Evolutionary conservation across 2,888 invertebrate genomes (phyloP).

Genomic region (Adelognathus sp.): DNA sequence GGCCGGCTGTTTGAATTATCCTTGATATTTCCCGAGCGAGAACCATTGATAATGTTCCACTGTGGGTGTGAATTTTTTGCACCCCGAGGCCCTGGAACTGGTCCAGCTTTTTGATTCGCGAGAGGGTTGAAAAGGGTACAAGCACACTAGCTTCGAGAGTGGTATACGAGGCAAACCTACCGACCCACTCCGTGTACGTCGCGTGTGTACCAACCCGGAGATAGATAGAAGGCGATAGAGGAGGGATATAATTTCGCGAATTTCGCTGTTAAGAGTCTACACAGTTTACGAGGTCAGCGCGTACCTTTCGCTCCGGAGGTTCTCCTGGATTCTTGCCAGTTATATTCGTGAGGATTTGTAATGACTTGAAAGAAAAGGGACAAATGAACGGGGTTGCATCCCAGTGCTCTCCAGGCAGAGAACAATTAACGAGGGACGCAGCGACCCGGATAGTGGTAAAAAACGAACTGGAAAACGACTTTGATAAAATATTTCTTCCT

Average conservation of each 20-base stretch:
- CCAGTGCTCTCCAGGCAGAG: neutral
- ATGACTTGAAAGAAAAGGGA: slow-evolving; percentile 12
- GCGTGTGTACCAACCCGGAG: neutral
- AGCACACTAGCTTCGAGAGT: neutral
- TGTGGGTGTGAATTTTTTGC: slow-evolving; percentile 16
- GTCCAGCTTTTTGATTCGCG: slow-evolving; percentile 45
- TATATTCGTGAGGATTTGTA: slow-evolving; percentile 12
- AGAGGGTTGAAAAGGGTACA: neutral
- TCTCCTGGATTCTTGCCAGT: slow-evolving; percentile 45
- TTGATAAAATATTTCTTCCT: neutral
- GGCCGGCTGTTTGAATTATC: neutral
- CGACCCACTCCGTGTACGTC: neutral
- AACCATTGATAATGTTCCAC: slow-evolving; percentile 18
- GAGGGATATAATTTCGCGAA: slow-evolving; percentile 58
- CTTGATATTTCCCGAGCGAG: slow-evolving; percentile 7
- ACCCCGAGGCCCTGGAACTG: slow-evolving; percentile 16
- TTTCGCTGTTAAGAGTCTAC: slow-evolving; percentile 60
- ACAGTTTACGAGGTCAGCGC: slow-evolving; percentile 47
- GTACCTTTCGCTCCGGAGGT: slow-evolving; percentile 29
- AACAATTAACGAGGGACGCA: slow-evolving; percentile 2
- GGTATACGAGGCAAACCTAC: neutral
- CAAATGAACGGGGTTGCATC: neutral
- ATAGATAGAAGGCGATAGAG: neutral
- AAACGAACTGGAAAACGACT: neutral
- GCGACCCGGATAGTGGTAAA: neutral